Conservation (phyloP, 2,888 invertebrate genomes). For the Agonopterix subpropinquella region DNA sequence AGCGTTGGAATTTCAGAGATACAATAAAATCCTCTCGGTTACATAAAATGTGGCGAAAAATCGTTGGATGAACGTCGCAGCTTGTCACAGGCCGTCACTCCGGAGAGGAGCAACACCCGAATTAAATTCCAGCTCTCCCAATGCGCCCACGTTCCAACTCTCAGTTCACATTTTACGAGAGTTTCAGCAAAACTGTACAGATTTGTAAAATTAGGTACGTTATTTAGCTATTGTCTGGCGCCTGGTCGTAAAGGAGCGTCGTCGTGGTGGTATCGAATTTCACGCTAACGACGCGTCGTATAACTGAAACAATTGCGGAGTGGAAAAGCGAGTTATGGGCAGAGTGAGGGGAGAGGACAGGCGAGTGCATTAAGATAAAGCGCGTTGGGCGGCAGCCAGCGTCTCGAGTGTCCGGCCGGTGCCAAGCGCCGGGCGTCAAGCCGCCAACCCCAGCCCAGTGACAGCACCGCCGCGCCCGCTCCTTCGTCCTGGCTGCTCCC, state of each 20-base stretch:
- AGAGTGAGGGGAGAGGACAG: slow-evolving; percentile 52
- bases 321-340: slow-evolving; percentile 55
- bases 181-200: slow-evolving; percentile 33
- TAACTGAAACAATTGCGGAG: slow-evolving; percentile 51
- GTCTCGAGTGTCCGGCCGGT: slow-evolving; percentile 60
- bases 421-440: slow-evolving; percentile 42
- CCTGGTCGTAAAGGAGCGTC: slow-evolving; percentile 11
- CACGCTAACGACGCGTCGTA: slow-evolving; percentile 34
- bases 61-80: slow-evolving; percentile 42
- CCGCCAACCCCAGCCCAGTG: slow-evolving; percentile 5
- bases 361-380: slow-evolving; percentile 68
- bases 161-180: slow-evolving; percentile 39
- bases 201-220: slow-evolving; percentile 40
- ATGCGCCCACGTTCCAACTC: slow-evolving; percentile 27
- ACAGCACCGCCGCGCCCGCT: neutral
- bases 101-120: slow-evolving; percentile 49
- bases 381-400: slow-evolving; percentile 63
- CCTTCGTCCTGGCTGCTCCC: slow-evolving; percentile 5
- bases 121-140: slow-evolving; percentile 63
- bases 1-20: slow-evolving; percentile 21
- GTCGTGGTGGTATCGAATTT: slow-evolving; percentile 32
- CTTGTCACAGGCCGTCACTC: slow-evolving; percentile 58
- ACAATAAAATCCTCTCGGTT: slow-evolving; percentile 40
- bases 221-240: slow-evolving; percentile 27
- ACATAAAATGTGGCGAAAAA: slow-evolving; percentile 50